Conservation (phyloP, 2,888 invertebrate genomes). For the Melieria omissa region DNA sequence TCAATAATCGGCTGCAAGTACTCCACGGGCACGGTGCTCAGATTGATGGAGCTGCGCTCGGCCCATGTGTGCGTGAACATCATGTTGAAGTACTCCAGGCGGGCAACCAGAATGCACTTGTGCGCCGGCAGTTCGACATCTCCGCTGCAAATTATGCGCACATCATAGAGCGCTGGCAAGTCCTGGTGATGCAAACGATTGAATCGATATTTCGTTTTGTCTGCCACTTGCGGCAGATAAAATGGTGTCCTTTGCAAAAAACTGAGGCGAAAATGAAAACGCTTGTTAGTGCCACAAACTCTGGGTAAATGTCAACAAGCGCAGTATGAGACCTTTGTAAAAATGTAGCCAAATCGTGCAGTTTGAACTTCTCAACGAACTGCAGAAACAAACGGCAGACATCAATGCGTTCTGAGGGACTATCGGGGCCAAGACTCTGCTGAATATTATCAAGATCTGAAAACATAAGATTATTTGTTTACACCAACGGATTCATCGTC, state of each 20-base stretch:
- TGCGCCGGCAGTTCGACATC: constrained; percentile 74
- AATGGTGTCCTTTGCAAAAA: constrained; percentile 48
- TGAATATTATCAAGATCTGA: constrained; percentile 61
- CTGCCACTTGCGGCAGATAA: constrained; percentile 46
- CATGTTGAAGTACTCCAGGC: constrained; percentile 86
- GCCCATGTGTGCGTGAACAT: constrained; percentile 85
- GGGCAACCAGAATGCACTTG: constrained; percentile 81
- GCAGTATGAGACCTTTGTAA: constrained; percentile 50
- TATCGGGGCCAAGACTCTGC: constrained; percentile 56
- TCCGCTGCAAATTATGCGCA: constrained; percentile 71
- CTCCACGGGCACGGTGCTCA: constrained; percentile 60
- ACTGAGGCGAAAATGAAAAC: constrained; percentile 25
- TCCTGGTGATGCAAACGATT: constrained; percentile 68
- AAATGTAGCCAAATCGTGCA: constrained; percentile 56
- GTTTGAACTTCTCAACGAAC: constrained; percentile 58
- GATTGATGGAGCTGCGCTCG: constrained; percentile 57
- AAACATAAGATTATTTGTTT: constrained; percentile 12
- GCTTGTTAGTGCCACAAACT: background rate
- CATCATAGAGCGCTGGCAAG: constrained; percentile 72
- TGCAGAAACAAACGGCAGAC: constrained; percentile 55
- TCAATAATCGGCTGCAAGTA: constrained; percentile 76
- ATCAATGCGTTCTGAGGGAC: constrained; percentile 45
- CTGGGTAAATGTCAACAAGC: background rate
- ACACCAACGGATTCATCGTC: background rate
- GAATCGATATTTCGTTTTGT: constrained; percentile 55